Conservation (phyloP, 2,797 vertebrate species). For the Sphenodon punctatus region DNA sequence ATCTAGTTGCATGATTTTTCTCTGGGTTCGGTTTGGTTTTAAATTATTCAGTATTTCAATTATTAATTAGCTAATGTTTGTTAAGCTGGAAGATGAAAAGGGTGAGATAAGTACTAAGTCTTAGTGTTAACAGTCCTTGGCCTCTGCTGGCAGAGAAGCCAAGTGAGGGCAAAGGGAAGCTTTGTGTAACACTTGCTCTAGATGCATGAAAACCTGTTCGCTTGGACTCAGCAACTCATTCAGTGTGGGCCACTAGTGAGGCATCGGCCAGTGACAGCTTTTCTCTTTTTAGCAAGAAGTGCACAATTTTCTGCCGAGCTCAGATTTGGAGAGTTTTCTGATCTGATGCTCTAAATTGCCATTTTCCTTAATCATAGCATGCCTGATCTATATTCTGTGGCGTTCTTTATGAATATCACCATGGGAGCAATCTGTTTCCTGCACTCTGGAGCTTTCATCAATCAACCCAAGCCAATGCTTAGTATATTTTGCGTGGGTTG, state of each 20-base stretch:
- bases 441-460: background rate
- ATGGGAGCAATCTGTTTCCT: background rate
- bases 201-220: too few species aligned
- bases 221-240: background rate
- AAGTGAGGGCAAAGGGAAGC: fast-evolving
- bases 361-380: background rate
- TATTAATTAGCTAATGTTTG: background rate
- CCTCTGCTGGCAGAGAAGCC: background rate
- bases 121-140: background rate
- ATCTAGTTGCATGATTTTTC: background rate
- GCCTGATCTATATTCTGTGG: background rate
- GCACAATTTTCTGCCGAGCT: background rate
- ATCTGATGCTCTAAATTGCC: background rate
- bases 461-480: background rate
- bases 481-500: background rate
- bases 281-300: background rate
- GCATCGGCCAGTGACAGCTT: too few species aligned
- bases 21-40: fast-evolving
- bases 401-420: background rate
- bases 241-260: background rate
- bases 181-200: too few species aligned
- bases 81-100: background rate
- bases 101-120: background rate
- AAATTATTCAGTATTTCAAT: background rate
- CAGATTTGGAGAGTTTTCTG: background rate